Percentiles rank a stretch among this genome's conserved stretches.
phyloP scores from a whole-genome alignment of 2,888 invertebrate genomes.

The Pristionchus japonicus region DNA sequence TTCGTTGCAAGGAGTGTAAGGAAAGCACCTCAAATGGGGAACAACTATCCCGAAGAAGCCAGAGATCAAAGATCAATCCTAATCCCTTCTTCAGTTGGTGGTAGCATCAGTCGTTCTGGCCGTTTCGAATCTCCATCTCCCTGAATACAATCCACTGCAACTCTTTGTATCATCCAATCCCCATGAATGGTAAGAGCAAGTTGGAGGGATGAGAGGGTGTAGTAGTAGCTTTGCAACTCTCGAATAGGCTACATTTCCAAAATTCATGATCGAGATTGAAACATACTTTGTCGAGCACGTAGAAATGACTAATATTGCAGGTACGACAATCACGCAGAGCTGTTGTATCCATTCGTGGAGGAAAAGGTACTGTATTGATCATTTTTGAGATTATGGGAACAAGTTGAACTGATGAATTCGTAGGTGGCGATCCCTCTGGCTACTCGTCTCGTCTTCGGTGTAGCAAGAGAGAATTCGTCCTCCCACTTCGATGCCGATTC shows the following conservation, averaged over 20 bases:
- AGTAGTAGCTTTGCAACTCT: too few species aligned
- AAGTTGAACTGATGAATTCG: slow-evolving; percentile 48
- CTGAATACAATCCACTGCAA: slow-evolving; percentile 73
- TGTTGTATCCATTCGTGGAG: slow-evolving; percentile 62
- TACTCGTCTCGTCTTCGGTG: slow-evolving; percentile 70
- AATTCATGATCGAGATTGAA: too few species aligned
- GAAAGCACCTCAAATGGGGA: too few species aligned
- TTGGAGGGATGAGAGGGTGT: too few species aligned
- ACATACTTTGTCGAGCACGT: too few species aligned
- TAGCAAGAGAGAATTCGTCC: slow-evolving; percentile 47
- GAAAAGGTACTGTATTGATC: slow-evolving; percentile 50
- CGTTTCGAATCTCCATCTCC: slow-evolving; percentile 64
- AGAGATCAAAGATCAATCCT: slow-evolving; percentile 14
- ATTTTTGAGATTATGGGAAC: too few species aligned
- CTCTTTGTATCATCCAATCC: slow-evolving; percentile 70
- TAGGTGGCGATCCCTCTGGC: slow-evolving; percentile 67
- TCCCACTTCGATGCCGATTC: slow-evolving; percentile 40
- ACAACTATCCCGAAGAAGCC: neutral
- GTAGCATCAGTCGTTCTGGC: slow-evolving; percentile 56
- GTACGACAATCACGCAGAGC: slow-evolving; percentile 73
- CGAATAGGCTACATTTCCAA: too few species aligned
- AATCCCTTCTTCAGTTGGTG: neutral
- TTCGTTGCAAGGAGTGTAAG: too few species aligned
- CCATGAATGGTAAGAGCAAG: slow-evolving; percentile 70
- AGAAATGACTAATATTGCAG: slow-evolving; percentile 48